Evolutionary conservation across 92 coral and sea anemone species (phyloP), one percentile per base, ranked within the genome.

Genomic region (Actinernus sp.): DNA sequence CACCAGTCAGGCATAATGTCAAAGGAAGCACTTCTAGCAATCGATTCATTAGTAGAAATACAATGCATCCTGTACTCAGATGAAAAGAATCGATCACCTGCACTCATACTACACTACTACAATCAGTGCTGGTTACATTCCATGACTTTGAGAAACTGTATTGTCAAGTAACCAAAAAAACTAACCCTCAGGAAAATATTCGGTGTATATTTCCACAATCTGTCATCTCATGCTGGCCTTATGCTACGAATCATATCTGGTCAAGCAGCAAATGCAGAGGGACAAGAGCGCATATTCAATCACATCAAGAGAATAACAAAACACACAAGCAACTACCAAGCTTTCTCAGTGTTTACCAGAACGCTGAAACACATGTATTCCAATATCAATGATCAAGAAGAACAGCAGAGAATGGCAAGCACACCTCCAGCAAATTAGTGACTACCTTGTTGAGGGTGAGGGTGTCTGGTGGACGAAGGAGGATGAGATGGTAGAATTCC

Each of bases 181-280:
- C 49, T 70, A 8, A 79, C 79, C 31, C 33, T 19, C 6, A 53
- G 73, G 49, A 79, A 79, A 44, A 31, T 69, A 65, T 61, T 59
- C 61, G 86, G 86, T 30, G 78, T 40, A n/a, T 79, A 79, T 50
- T 79, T 79, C 43, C 86, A 79, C 26, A 66, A 69, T 45, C 45
- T 79, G n/a, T 32, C 25, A 19, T 55, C 78, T n/a, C 68, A 81
- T 37, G 74, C 48, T 30, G 87, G 81, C 31, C 36, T 31, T 20
- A 73, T 73, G 81, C 81, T 73, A n/a, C 58, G 71, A 9, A 40
- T 73, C 4, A 41, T 73, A 33, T 73, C 81, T 61, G 63, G 81
- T 21, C 72, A 49, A 51, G 61, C 86, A 3, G 61, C 79, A 11
- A 49, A 69, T 70, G 71, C 86, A 3, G 86, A 79, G 61, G 79